A percentile compares a stretch with the other conserved stretches of the same genome.
Conservation (phyloP, 2,113 vertebrate species). For the Mola mola region DNA sequence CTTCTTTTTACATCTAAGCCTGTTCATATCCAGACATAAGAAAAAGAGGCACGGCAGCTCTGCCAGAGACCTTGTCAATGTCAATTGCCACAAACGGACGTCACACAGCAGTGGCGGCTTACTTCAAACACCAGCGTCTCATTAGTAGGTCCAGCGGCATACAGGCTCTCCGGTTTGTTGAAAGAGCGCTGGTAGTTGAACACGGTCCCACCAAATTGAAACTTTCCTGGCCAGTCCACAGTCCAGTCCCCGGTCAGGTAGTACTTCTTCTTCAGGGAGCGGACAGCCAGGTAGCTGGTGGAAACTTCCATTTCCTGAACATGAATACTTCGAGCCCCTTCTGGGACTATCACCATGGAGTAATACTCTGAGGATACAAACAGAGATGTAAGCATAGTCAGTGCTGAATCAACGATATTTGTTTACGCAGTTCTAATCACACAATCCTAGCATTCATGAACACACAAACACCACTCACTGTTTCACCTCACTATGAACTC, state of each 20-base stretch:
- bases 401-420: background rate
- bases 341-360: slow-evolving; percentile 87
- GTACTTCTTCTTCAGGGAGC: slow-evolving; percentile 86
- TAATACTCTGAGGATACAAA: slow-evolving; percentile 87
- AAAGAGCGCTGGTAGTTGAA: slow-evolving; percentile 92
- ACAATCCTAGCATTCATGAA: slow-evolving; percentile 2
- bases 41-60: slow-evolving; percentile 47
- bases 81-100: slow-evolving; percentile 64
- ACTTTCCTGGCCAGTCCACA: slow-evolving; percentile 95
- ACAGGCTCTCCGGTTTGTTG: slow-evolving; percentile 89
- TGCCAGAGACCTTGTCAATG: slow-evolving; percentile 64
- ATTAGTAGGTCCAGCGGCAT: slow-evolving; percentile 90
- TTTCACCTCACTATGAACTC: background rate
- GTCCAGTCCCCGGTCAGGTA: slow-evolving; percentile 94
- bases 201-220: slow-evolving; percentile 88
- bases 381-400: background rate
- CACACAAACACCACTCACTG: background rate
- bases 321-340: slow-evolving; percentile 87
- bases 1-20: slow-evolving; percentile 67
- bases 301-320: slow-evolving; percentile 89
- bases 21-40: slow-evolving; percentile 44
- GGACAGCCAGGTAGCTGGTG: slow-evolving; percentile 91
- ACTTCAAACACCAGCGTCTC: slow-evolving; percentile 98
- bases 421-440: background rate
- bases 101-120: slow-evolving; percentile 76